Evolutionary conservation across 2,888 invertebrate species (phyloP), one percentile per base, ranked within the genome.

Genomic region (Yponomeuta malinellus): DNA sequence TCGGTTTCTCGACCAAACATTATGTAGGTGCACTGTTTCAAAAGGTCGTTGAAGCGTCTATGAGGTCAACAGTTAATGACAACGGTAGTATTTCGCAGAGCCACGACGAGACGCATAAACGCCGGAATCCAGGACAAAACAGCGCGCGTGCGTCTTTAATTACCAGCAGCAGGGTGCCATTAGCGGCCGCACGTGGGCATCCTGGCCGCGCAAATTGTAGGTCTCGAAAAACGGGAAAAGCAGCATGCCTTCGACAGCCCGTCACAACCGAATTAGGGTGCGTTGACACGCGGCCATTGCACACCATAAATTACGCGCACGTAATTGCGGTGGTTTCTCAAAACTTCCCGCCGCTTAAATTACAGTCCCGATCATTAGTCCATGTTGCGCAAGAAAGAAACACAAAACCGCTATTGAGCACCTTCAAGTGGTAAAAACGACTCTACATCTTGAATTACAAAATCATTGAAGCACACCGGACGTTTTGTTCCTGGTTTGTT

Each of bases 121-220:
- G 48, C n/a, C 68, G 48, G 68, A 43, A 43, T 43, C 68, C 68
- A 43, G 68, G 48, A 37, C 68, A 68, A 48, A 43, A 23, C 33
- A 43, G 68, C 72, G 72, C 71, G 73, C 73, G 70, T 68, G 72
- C 72, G 73, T 74, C 73, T 76, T 59, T 74, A 77, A 76, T 78
- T 75, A 75, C 74, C n/a, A 59, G 29, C 63, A 23, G 23, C 43
- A 72, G 74, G 71, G 73, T 74, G 73, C 75, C 73, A 75, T 77
- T 77, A 79, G 75, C 73, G 75, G 48, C 74, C 75, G 75, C 79
- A 79, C 79, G 78, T 77, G 78, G 73, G 75, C 73, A 76, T 75
- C 75, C 74, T 74, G 77, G 74, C 78, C 75, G 75, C 74, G 76
- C 75, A 78, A 82, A 81, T 80, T 78, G 76, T 73, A 75, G 74